These are phyloP conservation scores for Tamias sibiricus DNA, from an alignment of 2,113 vertebrate species.

Conservation along the genomic window DNA sequence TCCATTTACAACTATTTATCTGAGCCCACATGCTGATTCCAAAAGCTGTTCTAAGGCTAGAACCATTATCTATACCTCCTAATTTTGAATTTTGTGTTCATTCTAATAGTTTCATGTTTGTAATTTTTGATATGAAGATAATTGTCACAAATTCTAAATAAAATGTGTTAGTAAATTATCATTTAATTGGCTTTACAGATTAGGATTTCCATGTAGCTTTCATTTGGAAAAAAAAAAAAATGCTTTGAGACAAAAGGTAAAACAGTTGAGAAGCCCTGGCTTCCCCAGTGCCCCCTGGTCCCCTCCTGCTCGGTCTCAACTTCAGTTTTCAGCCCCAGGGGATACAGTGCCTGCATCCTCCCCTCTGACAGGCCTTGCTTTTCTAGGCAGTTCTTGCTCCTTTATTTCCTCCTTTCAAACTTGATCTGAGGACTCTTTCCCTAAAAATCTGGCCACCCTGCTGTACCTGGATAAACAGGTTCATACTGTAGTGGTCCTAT, in stretches of 20 bases:
- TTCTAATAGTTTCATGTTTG: neutral
- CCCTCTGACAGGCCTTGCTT: neutral
- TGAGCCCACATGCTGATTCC: neutral
- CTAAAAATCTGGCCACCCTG: neutral
- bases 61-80: neutral
- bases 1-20: neutral
- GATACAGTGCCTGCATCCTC: neutral
- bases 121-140: neutral
- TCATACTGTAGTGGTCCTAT: neutral
- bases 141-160: neutral
- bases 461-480: neutral
- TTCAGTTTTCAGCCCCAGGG: neutral
- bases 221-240: neutral
- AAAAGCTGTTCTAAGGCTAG: neutral
- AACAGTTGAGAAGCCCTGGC: neutral
- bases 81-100: neutral
- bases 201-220: neutral
- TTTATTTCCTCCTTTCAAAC: slow-evolving; percentile 20
- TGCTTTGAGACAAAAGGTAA: neutral
- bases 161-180: neutral
- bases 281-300: neutral
- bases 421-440: neutral
- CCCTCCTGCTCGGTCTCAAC: too few species aligned
- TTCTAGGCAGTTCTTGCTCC: neutral
- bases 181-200: neutral